These are phyloP conservation scores for Nautilus pompilius DNA, from an alignment of 1,140 invertebrate species.

Conservation along the genomic window DNA sequence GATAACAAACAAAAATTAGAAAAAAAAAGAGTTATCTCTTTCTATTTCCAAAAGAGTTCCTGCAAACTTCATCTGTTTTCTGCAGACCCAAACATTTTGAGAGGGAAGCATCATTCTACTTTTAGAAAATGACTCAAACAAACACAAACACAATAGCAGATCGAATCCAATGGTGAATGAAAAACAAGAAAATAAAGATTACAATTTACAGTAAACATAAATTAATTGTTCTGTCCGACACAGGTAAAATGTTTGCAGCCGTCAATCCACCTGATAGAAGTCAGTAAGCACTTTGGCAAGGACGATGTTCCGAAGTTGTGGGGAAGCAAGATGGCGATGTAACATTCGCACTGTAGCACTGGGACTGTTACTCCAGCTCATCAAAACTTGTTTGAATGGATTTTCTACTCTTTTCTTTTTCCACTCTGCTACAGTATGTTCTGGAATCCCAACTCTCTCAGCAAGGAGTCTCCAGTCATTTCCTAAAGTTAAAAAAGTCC, in stretches of 20 bases:
- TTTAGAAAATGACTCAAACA: no score
- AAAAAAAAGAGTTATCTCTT: no score
- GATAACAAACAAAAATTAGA: no score
- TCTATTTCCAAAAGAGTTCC: no score
- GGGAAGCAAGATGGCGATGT: slow-evolving; percentile 51
- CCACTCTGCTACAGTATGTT: slow-evolving; percentile 41
- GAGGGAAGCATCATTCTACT: no score
- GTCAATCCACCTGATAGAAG: slow-evolving; percentile 52
- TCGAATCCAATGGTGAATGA: neutral
- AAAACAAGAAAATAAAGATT: no score
- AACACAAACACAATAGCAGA: neutral
- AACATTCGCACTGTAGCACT: slow-evolving; percentile 50
- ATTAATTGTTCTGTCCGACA: no score
- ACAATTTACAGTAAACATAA: no score
- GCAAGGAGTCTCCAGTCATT: slow-evolving; percentile 52
- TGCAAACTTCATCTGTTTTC: no score
- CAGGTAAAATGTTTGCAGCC: no score
- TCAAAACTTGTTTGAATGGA: slow-evolving; percentile 48
- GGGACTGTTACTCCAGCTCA: slow-evolving; percentile 42
- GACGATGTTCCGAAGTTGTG: slow-evolving; percentile 43
- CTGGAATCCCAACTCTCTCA: slow-evolving; percentile 43
- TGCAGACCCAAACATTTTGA: no score
- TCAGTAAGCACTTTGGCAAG: slow-evolving; percentile 50
- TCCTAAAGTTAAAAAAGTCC: slow-evolving; percentile 26
- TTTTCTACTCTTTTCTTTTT: slow-evolving; percentile 37